Base-by-base conservation (phyloP, 1,140 invertebrate genomes). In the Tetramorium parvispinum region DNA sequence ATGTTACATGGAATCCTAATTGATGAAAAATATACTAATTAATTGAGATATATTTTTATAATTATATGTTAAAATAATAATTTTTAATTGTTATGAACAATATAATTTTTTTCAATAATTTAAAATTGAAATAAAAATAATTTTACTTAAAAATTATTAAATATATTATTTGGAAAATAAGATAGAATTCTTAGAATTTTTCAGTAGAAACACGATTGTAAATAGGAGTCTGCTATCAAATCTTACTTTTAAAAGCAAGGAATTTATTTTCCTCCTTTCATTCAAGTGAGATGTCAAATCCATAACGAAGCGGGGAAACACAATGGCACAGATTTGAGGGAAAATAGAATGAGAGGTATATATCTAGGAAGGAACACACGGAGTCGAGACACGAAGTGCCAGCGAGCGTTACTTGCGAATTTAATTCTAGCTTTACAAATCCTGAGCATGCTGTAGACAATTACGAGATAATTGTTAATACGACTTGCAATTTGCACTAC, bases 391-490 rank as follows among this genome's bases (percentile, higher is more conserved):
- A 43, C 59, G 49, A 76, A 88, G 53, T 79, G 65, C 85, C 82
- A 59, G 71, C 57, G 43, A 83, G 37, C 73, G 85, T 87, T 87
- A 43, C 85, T 61, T 82, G 85, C 77, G 77, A 88, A 90, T 88
- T 82, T 83, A 90, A 90, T 90, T 91, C 51, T 82, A 59, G 24
- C 82, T 63, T 88, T 66, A 75, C 82, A 78, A 90, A 90, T 90
- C 77, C 77, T 81, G 57, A 43, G 73, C 27, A 43, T 70, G 55
- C 78, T 78, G 85, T 87, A 73, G 71, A 90, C 86, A 90, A 91
- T 91, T 90, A 90, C 86, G 43, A 51, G 70, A 75, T 86, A 88
- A 90, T 88, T 88, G 66, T 91, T 90, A 88, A 91, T 83, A 88
- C 73, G 70, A 88, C 63, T 85, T 68, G 81, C 73, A 85, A 90